Base-by-base conservation (phyloP, 2,888 invertebrate species). In the Machimus atricapillus region DNA sequence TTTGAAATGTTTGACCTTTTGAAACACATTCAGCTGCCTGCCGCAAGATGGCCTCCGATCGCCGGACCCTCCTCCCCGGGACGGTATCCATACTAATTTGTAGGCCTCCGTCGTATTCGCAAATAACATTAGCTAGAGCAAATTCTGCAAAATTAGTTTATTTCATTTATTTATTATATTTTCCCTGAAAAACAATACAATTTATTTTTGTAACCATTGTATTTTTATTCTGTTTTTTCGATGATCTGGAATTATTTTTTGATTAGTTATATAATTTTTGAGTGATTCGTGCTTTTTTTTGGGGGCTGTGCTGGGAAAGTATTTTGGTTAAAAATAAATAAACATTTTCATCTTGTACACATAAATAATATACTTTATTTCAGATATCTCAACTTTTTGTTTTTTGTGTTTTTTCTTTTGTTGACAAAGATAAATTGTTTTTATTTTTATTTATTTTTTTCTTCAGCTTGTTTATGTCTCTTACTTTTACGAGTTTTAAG, bases 1-100 rank as follows among this genome's bases (percentile, higher is more conserved):
- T 96, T 93, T 97, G 97, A 93, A 97, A 97, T 90, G 97, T 97
- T 93, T 96, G 96, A 0, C 97, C 97, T 86, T 96, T 95, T n/a
- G 96, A 96, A 88, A 97, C 97, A 92, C 96, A 96, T 91, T 97
- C 96, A 3, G 97, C 97, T 0, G 97, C 97, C 91, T 96, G 94
- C n/a, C 96, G 94, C 83, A 97, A 91, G 90, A 96, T 95, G 78
- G 95, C 95, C 91, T 97, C 97, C 43, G 96, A 96, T 89, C 97
- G 94, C 0, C 97, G 94, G 89, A 96, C 95, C 46, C 96, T 93
- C 56, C 89, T 78, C 14, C 88, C 87, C 5, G 88, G 93, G 92
- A 91, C 89, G 78, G 89, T 89, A 74, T 86, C 86, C 86, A 86
- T 56, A 40, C 43, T 77, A 5, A 79, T 66, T 31, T 46, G 79